Evolutionary conservation across 2,113 vertebrate species (phyloP), one percentile per base, ranked within the genome.

Genomic region (Mastomys coucha): DNA sequence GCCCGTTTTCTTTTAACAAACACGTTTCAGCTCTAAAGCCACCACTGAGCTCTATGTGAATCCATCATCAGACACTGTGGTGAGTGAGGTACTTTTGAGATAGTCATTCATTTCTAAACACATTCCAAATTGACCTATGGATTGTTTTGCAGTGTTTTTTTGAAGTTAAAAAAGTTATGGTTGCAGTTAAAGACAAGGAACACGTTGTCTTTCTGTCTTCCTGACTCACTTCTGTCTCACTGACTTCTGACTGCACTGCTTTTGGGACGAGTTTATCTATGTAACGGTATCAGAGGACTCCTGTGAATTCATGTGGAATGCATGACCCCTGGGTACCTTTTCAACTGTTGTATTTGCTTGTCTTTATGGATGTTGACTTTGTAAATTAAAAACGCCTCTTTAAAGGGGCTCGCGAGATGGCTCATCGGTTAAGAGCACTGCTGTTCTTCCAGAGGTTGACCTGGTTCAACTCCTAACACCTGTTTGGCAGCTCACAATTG

Each of bases 281-380:
- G 85, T 85, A 39, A 67, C 93, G 69, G 73, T 70, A 81, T 73
- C 77, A 84, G 45, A 93, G 24, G 95, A 51, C 28, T 89, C 11
- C 86, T 93, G 75, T 45, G 45, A 91, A 92, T 65, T 63, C 19
- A 19, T 78, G 39, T 17, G 58, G 69, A 58, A 88, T 76, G 3
- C 49, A 36, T 58, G 65, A 28, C 42, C 36, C 77, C 53, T 82
- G 26, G 51, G 63, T 13, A 88, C 36, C 17, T 22, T 94, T 91
- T 73, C 56, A 88, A 91, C 76, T 69, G 11, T 36, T 70, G 6
- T 14, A 7, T 82, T 91, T 3, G 51, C 93, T 96, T 88, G 16
- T 87, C 91, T 69, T 81, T 88, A 81, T 22, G 60, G 70, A 82
- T 65, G 4, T 73, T 93, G 51, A 22, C 69, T 96, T 94, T 93